Evolutionary conservation across 2,888 invertebrate species (phyloP).

Genomic region (Plagodis dolabraria): DNA sequence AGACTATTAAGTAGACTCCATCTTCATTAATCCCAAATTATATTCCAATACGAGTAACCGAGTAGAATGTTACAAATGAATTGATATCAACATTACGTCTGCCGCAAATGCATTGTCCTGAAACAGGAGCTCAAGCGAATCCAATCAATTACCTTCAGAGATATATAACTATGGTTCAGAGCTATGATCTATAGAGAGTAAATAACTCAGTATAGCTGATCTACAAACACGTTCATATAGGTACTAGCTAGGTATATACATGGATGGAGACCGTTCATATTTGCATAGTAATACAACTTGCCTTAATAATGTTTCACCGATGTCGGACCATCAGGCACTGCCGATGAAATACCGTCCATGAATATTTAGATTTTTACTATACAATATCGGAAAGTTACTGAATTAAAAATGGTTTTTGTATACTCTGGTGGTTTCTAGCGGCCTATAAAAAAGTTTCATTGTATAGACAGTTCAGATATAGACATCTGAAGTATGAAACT

Average conservation of each 20-base stretch:
- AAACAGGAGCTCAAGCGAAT: conserved; percentile 18
- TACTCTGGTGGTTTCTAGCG: background rate
- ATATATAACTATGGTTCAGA: conserved; percentile 3
- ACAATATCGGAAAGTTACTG: conserved; percentile 17
- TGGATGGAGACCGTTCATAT: conserved; percentile 11
- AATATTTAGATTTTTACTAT: conserved; percentile 22
- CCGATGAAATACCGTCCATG: conserved; percentile 19
- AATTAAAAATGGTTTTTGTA: conserved; percentile 10
- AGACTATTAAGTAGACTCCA: no score
- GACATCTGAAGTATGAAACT: no score
- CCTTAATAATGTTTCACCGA: conserved; percentile 21
- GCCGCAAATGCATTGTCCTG: conserved; percentile 7
- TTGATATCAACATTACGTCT: conserved; percentile 5
- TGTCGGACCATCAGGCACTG: conserved; percentile 13
- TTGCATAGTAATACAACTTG: conserved; percentile 26
- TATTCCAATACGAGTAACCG: no score
- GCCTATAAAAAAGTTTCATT: no score
- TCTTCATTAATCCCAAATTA: no score
- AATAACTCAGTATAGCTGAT: background rate
- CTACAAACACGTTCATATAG: conserved; percentile 5
- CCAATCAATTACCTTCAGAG: conserved; percentile 25
- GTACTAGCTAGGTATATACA: background rate
- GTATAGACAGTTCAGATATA: no score
- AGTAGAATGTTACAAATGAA: background rate
- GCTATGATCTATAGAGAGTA: background rate